Conservation (phyloP, 2,113 vertebrate genomes). For the Aspiorhynchus laticeps region DNA sequence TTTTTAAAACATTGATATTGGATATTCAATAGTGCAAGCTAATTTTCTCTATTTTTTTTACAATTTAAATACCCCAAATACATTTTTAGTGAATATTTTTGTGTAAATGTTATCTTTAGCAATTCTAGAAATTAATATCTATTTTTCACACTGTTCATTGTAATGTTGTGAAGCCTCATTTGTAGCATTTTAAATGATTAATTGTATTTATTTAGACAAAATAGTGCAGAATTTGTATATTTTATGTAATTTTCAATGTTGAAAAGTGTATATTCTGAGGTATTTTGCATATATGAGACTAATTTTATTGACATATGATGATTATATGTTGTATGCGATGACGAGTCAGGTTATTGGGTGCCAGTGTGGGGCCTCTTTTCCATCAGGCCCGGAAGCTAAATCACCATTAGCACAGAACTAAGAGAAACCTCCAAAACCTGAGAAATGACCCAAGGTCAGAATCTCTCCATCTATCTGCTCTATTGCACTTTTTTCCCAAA, state of each 20-base stretch:
- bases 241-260: neutral
- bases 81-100: no score
- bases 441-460: constrained; percentile 35
- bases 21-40: neutral
- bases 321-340: neutral
- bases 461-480: neutral
- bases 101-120: neutral
- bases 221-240: neutral
- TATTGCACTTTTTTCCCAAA: neutral
- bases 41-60: neutral
- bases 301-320: neutral
- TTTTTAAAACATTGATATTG: neutral
- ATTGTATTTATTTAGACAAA: neutral
- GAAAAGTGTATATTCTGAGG: neutral
- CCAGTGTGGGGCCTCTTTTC: neutral
- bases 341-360: neutral
- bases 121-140: neutral
- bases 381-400: constrained; percentile 33
- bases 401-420: constrained; percentile 43
- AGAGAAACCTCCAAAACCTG: constrained; percentile 39
- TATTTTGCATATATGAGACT: neutral
- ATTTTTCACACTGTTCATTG: neutral
- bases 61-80: no score
- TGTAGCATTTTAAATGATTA: neutral
- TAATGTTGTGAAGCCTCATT: no score